phyloP scores from a whole-genome alignment of 2,888 invertebrate genomes.

The Plagodis dolabraria region DNA sequence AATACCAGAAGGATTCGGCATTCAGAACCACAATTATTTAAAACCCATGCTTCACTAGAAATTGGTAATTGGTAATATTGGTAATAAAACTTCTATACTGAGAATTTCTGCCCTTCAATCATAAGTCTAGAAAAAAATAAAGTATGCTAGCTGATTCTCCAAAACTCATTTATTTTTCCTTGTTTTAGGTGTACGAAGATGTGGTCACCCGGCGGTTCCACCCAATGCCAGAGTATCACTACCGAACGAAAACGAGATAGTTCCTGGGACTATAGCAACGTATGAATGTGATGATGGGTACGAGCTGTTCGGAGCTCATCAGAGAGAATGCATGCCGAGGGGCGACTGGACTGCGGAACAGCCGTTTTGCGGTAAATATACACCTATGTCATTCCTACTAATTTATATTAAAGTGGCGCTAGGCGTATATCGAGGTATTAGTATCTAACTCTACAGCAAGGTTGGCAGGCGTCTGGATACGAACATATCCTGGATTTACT shows the following conservation, averaged over 20 bases:
- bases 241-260: slow-evolving; percentile 80
- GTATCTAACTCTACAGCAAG: too few relatives aligned
- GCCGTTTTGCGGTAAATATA: slow-evolving; percentile 91
- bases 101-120: too few relatives aligned
- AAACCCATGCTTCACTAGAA: too few relatives aligned
- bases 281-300: slow-evolving; percentile 95
- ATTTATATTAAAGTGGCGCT: background rate
- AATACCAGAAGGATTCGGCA: too few relatives aligned
- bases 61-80: too few relatives aligned
- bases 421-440: too few relatives aligned
- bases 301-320: slow-evolving; percentile 92
- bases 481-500: too few relatives aligned
- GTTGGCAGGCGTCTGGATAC: too few relatives aligned
- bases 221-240: slow-evolving; percentile 90
- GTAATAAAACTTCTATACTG: too few relatives aligned
- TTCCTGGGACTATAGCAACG: slow-evolving; percentile 87
- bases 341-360: slow-evolving; percentile 92
- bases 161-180: background rate
- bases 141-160: too few relatives aligned
- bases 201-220: slow-evolving; percentile 94
- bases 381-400: background rate
- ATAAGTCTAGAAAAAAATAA: too few relatives aligned
- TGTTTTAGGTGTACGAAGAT: slow-evolving; percentile 80
- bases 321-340: slow-evolving; percentile 88
- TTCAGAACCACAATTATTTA: too few relatives aligned